Evolutionary conservation across 2,888 invertebrate species (phyloP).

Genomic region (Hydrotaea diabolus): DNA sequence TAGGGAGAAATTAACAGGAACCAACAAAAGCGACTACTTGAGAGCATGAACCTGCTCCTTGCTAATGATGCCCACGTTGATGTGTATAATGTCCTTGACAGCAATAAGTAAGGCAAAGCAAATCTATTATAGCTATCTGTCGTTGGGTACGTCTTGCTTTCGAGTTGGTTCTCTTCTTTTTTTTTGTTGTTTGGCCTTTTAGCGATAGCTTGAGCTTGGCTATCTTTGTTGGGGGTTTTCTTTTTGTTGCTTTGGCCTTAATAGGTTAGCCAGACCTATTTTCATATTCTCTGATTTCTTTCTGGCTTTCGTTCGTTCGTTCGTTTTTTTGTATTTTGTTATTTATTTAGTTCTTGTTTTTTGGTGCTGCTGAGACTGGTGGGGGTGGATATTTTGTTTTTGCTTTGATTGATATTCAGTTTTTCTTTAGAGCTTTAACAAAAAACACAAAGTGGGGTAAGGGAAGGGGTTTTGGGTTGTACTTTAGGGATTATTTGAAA

Average conservation of each 20-base stretch:
- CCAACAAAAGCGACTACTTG: too few relatives aligned
- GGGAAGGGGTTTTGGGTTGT: too few relatives aligned
- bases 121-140: not conserved
- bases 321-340: not conserved
- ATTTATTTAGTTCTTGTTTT: too few relatives aligned
- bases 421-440: too few relatives aligned
- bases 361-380: too few relatives aligned
- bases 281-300: not conserved
- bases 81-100: conserved; percentile 21
- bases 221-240: not conserved
- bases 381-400: too few relatives aligned
- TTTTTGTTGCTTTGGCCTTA: not conserved
- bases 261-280: not conserved
- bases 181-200: not conserved
- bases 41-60: not conserved
- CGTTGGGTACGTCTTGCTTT: not conserved
- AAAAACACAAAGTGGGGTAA: not conserved
- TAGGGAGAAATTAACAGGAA: not conserved
- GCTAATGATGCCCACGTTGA: not conserved
- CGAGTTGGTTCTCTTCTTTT: not conserved
- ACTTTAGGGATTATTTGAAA: not conserved
- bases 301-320: not conserved
- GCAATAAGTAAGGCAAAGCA: not conserved
- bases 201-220: not conserved
- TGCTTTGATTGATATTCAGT: too few relatives aligned